Conservation (phyloP, 2,797 vertebrate species). For the Lophotriccus pileatus region DNA sequence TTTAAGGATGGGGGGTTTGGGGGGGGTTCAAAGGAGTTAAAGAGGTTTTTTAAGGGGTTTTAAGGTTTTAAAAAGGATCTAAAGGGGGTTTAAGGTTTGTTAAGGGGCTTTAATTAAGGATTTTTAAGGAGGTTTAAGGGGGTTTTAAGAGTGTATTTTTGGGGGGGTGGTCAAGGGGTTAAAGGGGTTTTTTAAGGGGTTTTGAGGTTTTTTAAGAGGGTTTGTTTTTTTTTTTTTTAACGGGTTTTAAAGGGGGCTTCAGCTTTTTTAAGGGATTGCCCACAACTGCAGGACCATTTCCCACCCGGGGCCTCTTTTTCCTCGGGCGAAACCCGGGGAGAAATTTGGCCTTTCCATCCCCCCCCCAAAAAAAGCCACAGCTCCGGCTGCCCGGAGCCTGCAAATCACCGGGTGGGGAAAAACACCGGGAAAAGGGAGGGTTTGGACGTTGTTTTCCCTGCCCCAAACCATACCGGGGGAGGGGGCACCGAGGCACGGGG, state of each 20-base stretch:
- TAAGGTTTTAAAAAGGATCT: not conserved
- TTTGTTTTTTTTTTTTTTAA: no score
- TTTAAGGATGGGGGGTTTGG: not conserved
- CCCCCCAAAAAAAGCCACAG: not conserved
- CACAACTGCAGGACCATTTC: accelerated
- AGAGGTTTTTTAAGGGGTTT: not conserved
- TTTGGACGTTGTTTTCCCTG: not conserved
- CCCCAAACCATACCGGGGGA: not conserved
- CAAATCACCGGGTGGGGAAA: not conserved
- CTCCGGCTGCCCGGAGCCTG: not conserved
- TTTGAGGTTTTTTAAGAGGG: no score
- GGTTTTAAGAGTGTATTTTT: no score
- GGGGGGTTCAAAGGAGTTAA: not conserved
- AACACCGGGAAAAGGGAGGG: not conserved
- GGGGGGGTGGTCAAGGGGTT: no score
- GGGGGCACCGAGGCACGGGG: not conserved
- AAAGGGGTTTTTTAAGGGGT: no score
- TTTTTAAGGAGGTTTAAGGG: no score
- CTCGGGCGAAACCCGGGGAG: not conserved
- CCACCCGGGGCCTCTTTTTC: not conserved
- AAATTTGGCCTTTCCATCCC: not conserved
- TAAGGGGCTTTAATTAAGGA: not conserved
- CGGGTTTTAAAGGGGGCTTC: not conserved
- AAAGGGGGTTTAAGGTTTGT: no score
- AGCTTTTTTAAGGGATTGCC: not conserved